phyloP scores from a whole-genome alignment of 1,140 invertebrate species.

The Drosophila tristis region DNA sequence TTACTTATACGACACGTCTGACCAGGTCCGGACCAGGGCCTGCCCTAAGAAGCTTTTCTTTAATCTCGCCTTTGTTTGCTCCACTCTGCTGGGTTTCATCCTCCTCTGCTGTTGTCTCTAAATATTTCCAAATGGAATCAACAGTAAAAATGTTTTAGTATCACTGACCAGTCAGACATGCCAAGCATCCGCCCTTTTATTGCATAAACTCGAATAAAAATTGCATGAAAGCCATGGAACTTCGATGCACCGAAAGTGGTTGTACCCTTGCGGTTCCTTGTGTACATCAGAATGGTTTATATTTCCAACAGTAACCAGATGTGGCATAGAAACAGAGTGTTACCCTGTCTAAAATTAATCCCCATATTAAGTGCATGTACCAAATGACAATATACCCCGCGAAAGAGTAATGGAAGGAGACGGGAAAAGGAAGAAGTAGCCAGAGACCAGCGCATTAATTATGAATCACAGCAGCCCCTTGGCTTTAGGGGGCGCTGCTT shows the following conservation, averaged over 20 bases:
- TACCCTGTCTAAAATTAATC: too few species aligned
- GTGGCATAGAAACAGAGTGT: too few species aligned
- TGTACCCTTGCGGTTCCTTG: too few species aligned
- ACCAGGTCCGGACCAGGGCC: conserved; percentile 6
- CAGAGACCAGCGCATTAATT: conserved; percentile 60
- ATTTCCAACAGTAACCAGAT: too few species aligned
- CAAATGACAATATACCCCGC: too few species aligned
- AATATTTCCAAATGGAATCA: conserved; percentile 27
- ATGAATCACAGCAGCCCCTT: conserved; percentile 68
- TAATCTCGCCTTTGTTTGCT: conserved; percentile 51
- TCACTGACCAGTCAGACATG: conserved; percentile 41
- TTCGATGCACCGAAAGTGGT: too few species aligned
- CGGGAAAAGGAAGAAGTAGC: conserved; percentile 6
- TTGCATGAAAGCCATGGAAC: too few species aligned
- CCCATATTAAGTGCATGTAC: too few species aligned
- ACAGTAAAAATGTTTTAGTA: conserved; percentile 48
- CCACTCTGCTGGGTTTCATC: background rate
- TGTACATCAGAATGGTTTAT: too few species aligned
- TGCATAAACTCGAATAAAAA: conserved; percentile 31
- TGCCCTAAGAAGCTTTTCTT: conserved; percentile 51
- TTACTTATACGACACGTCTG: conserved; percentile 69
- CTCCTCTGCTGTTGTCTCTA: background rate
- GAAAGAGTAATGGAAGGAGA: too few species aligned
- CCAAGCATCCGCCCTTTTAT: conserved; percentile 23
- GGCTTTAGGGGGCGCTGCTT: conserved; percentile 11